Percentiles rank a stretch among this genome's conserved stretches.
phyloP scores from a whole-genome alignment of 2,113 vertebrate species.

The Progne subis region DNA sequence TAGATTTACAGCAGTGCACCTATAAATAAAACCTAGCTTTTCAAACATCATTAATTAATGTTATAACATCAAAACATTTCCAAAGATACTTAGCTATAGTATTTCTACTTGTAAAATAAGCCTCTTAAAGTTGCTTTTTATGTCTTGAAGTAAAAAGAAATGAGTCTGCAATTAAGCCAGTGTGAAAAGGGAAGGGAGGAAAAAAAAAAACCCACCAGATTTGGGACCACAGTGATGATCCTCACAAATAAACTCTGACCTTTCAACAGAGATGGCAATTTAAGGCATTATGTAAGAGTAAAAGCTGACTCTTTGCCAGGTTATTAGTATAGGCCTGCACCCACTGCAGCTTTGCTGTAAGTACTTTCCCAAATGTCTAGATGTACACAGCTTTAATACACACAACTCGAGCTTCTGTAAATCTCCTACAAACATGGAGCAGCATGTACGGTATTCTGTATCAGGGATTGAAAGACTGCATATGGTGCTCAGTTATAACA shows the following conservation, averaged over 20 bases:
- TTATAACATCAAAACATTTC: constrained; percentile 41
- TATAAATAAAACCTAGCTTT: constrained; percentile 48
- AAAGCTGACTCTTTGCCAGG: constrained; percentile 62
- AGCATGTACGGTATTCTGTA: constrained; percentile 72
- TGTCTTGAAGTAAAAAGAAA: neutral
- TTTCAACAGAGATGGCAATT: constrained; percentile 49
- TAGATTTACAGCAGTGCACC: constrained; percentile 45
- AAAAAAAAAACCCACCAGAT: neutral
- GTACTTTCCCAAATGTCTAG: constrained; percentile 69
- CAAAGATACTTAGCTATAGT: constrained; percentile 53
- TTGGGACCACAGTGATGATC: neutral
- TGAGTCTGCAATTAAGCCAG: constrained; percentile 4
- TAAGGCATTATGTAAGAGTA: constrained; percentile 56
- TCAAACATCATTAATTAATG: constrained; percentile 59
- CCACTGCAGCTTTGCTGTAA: constrained; percentile 67
- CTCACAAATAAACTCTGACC: constrained; percentile 51
- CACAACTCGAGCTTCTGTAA: constrained; percentile 72
- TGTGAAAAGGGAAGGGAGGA: neutral
- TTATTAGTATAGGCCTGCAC: constrained; percentile 60
- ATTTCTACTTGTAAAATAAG: constrained; percentile 42
- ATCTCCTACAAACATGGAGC: constrained; percentile 77
- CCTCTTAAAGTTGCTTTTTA: constrained; percentile 18
- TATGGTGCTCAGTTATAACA: constrained; percentile 77
- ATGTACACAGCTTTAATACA: constrained; percentile 76
- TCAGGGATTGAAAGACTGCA: constrained; percentile 76